These are phyloP conservation scores for Dermolepida albohirtum DNA, from an alignment of 2,888 invertebrate genomes.

Conservation along the genomic window DNA sequence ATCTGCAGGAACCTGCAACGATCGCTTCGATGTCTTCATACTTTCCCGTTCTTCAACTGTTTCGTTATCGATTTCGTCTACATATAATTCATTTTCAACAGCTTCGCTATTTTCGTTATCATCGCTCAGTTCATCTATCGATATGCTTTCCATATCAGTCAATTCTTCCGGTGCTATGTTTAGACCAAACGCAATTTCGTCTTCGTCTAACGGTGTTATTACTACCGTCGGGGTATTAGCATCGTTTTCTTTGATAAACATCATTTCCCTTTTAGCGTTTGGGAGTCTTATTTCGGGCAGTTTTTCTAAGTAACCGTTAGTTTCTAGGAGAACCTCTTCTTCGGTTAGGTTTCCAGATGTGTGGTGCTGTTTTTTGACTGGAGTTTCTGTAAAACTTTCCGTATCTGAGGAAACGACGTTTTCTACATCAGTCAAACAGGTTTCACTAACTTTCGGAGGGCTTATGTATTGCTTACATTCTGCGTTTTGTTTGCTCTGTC, in stretches of 20 bases:
- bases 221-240: conserved; percentile 60
- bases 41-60: conserved; percentile 52
- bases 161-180: conserved; percentile 33
- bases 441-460: conserved; percentile 52
- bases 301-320: conserved; percentile 49
- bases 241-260: conserved; percentile 59
- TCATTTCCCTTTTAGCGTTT: conserved; percentile 64
- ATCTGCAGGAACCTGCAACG: background rate
- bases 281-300: conserved; percentile 59
- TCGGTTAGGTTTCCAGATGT: conserved; percentile 47
- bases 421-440: conserved; percentile 61
- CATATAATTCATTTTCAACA: conserved; percentile 40
- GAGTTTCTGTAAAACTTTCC: conserved; percentile 54
- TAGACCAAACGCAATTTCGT: conserved; percentile 36
- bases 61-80: conserved; percentile 54
- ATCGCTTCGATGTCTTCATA: conserved; percentile 47
- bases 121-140: conserved; percentile 59
- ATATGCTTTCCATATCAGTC: conserved; percentile 63
- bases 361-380: background rate
- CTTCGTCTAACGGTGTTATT: conserved; percentile 37
- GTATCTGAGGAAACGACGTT: conserved; percentile 60
- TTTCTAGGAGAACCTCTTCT: conserved; percentile 49
- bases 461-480: conserved; percentile 51
- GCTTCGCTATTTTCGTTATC: conserved; percentile 10
- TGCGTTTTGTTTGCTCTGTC: conserved; percentile 49